Evolutionary conservation across 2,113 vertebrate species (phyloP).

Genomic region (Carlito syrichta): DNA sequence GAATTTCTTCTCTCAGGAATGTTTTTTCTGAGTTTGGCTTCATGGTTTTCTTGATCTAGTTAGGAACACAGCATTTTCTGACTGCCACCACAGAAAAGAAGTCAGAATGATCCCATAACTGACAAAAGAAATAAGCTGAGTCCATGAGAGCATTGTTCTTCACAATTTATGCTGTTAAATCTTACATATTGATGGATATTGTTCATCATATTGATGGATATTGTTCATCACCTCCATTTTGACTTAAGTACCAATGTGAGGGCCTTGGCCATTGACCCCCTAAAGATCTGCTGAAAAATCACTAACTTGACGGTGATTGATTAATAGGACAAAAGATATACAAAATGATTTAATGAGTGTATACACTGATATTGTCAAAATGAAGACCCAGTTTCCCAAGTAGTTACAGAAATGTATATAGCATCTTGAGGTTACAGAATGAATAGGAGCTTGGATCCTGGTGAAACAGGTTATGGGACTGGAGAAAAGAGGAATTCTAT

Average conservation of each 20-base stretch:
- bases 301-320: too few species aligned
- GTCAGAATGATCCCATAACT: neutral
- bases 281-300: too few species aligned
- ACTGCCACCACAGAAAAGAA: neutral
- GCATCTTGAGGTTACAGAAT: too few species aligned
- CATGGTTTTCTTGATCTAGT: neutral
- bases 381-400: too few species aligned
- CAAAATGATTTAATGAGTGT: too few species aligned
- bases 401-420: too few species aligned
- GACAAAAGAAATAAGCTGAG: neutral
- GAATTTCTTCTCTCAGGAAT: neutral
- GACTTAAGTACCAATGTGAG: neutral
- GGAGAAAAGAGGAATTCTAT: too few species aligned
- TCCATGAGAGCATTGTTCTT: neutral
- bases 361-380: too few species aligned
- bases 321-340: too few species aligned
- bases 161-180: neutral
- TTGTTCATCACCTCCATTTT: neutral
- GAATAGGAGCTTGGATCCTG: too few species aligned
- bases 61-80: neutral
- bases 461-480: too few species aligned
- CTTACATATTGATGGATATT: neutral
- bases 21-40: neutral
- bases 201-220: neutral
- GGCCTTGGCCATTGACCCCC: too few species aligned